These are phyloP conservation scores for Noturus placidus DNA, from an alignment of 2,113 vertebrate species.

Conservation along the genomic window DNA sequence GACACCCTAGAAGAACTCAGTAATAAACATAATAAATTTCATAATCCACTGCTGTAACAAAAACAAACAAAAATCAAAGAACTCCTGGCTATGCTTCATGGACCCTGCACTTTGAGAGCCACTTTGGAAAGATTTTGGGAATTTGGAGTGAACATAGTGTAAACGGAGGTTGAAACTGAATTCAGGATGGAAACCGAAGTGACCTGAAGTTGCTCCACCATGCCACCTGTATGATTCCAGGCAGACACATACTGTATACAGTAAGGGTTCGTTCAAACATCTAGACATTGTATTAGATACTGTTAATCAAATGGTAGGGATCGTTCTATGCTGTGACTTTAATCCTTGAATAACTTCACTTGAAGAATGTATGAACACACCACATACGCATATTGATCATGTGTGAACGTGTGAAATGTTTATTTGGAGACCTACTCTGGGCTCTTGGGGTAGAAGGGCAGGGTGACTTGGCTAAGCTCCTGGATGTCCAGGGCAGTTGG, in stretches of 20 bases:
- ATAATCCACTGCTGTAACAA: background rate
- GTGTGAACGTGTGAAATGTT: background rate
- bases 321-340: background rate
- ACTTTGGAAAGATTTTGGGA: background rate
- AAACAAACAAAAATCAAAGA: background rate
- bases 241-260: background rate
- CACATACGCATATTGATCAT: background rate
- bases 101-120: too few relatives aligned
- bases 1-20: background rate
- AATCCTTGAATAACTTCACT: background rate
- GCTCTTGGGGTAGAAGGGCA: constrained; percentile 95
- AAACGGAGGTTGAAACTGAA: background rate
- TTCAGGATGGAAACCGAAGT: background rate
- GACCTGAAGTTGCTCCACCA: background rate
- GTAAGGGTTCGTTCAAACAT: background rate
- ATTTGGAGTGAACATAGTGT: background rate
- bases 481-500: constrained; percentile 91
- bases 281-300: background rate
- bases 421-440: constrained; percentile 81
- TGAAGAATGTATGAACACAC: background rate
- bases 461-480: constrained; percentile 90
- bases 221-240: constrained; percentile 1
- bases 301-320: background rate
- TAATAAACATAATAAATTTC: background rate
- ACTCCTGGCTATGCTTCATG: background rate